Evolutionary conservation across 1,140 invertebrate genomes (phyloP).

Genomic region (Hestina assimilis): DNA sequence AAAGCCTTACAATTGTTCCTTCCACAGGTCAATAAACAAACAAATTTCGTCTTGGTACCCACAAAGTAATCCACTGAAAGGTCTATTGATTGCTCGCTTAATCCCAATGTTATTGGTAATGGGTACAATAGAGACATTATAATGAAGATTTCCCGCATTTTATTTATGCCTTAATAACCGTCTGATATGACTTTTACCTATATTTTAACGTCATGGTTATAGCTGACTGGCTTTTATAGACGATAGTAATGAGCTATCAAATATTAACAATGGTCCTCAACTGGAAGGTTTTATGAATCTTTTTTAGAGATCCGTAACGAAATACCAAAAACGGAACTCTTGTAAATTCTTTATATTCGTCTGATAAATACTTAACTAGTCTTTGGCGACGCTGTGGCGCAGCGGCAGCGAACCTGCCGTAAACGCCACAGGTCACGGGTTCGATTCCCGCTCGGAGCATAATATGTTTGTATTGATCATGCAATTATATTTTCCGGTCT

Average conservation of each 20-base stretch:
- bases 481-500: no score
- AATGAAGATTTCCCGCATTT: background rate
- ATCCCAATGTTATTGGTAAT: background rate
- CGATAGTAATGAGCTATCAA: background rate
- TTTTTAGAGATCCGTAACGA: no score
- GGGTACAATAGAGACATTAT: background rate
- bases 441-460: no score
- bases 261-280: slow-evolving; percentile 4
- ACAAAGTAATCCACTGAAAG: slow-evolving; percentile 31
- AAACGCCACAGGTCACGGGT: no score
- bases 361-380: no score
- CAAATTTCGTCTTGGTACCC: slow-evolving; percentile 18
- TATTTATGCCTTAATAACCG: background rate
- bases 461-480: no score
- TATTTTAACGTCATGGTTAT: background rate
- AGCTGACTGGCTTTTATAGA: background rate
- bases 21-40: slow-evolving; percentile 31
- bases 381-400: no score
- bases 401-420: no score
- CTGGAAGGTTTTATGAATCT: no score
- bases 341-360: no score
- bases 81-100: background rate
- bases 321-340: no score
- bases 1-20: background rate
- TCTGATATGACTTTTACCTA: background rate